These are phyloP conservation scores for Bellardia bayeri DNA, from an alignment of 2,888 invertebrate genomes.

Conservation along the genomic window DNA sequence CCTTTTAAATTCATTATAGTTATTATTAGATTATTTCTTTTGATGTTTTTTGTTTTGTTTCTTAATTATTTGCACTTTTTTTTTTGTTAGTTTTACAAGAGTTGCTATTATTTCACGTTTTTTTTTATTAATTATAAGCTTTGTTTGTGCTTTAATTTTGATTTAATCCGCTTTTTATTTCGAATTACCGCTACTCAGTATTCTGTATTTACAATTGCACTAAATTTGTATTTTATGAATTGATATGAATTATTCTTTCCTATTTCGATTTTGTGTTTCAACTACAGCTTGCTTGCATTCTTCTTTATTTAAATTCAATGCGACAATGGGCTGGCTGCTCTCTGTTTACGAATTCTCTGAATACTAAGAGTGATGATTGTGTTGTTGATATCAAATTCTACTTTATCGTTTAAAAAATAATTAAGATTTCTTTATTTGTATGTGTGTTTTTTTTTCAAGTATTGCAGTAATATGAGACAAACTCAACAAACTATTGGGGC, in stretches of 20 bases:
- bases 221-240: constrained; percentile 39
- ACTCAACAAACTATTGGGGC: constrained; percentile 34
- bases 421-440: constrained; percentile 47
- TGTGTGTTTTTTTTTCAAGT: constrained; percentile 4
- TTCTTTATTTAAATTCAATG: not conserved
- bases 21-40: constrained; percentile 5
- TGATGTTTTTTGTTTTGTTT: constrained; percentile 1
- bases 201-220: constrained; percentile 44
- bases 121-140: constrained; percentile 6
- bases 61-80: constrained; percentile 1
- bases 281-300: constrained; percentile 18
- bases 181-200: constrained; percentile 22
- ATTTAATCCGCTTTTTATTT: constrained; percentile 21
- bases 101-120: constrained; percentile 5
- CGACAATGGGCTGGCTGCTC: constrained; percentile 19
- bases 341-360: constrained; percentile 50
- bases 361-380: constrained; percentile 48
- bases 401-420: constrained; percentile 59
- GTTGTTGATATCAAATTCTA: constrained; percentile 57
- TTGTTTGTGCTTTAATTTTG: constrained; percentile 21
- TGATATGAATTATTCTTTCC: constrained; percentile 6
- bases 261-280: constrained; percentile 36
- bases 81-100: not conserved
- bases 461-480: constrained; percentile 36
- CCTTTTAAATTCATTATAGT: constrained; percentile 59